Evolutionary conservation across 2,113 vertebrate species (phyloP), one percentile per base, ranked within the genome.

Genomic region (Caranx melampygus): DNA sequence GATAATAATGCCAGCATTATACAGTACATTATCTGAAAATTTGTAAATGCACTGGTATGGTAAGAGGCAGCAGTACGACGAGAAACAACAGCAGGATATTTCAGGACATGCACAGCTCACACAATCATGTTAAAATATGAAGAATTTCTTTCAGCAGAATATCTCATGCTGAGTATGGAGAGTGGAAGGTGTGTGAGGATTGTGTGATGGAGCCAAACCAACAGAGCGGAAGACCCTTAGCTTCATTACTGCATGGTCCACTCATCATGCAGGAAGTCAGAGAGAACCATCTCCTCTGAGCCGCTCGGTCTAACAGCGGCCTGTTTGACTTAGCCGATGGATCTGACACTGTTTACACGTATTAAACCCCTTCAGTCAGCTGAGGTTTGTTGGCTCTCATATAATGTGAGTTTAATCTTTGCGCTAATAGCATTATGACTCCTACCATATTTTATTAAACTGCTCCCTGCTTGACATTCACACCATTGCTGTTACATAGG

Each of bases 171-270:
- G 72, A 47, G 67, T 34, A 44, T 49, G 31, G 87, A 35, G 13
- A 51, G 68, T 13, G 61, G 42, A 75, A 76, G 70, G 72, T 80
- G 78, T 82, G 82, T 33, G 55, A 54, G 70, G 68, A 37, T 15
- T 68, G 82, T 76, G 37, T 70, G 73, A 60, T 70, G 31, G 67
- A 76, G 76, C 57, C 58, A 90, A 85, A 80, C 86, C 86, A 83
- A 78, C 65, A 63, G 79, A 82, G 81, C 87, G 67, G 77, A 58
- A 85, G 77, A 75, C 61, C 75, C 82, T 16, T 75, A 57, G 89
- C 81, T 84, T 88, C 75, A 89, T 89, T 85, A 85, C 60, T 6
- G 15, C 85, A 85, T 12, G 79, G 87, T 81, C 84, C 75, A 88
- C 75, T 85, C 80, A 84, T 86, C 85, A 81, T 58, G 70, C 70